Evolutionary conservation across 1,140 invertebrate genomes (phyloP).

Genomic region (Drosophila guanche): DNA sequence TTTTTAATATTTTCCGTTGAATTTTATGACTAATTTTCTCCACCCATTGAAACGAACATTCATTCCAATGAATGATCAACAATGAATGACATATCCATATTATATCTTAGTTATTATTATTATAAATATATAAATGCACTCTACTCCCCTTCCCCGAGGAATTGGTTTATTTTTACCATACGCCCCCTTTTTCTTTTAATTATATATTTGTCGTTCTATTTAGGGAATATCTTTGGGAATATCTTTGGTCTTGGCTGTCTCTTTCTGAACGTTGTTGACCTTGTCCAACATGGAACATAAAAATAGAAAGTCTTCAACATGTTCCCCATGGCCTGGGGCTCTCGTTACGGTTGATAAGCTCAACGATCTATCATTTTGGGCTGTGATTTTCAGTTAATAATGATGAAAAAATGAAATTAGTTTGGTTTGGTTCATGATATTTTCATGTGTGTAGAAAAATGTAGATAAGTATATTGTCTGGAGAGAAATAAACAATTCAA

Average conservation of each 20-base stretch:
- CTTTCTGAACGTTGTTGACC: constrained; percentile 15
- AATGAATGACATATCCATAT: too few relatives aligned
- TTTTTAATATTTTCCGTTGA: too few relatives aligned
- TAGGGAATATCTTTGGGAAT: too few relatives aligned
- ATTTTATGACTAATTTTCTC: constrained; percentile 35
- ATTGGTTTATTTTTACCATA: too few relatives aligned
- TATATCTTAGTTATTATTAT: too few relatives aligned
- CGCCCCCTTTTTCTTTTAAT: too few relatives aligned
- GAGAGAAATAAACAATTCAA: constrained; percentile 7
- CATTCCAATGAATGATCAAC: too few relatives aligned
- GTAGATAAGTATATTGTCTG: constrained; percentile 8
- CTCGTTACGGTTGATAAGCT: constrained; percentile 37
- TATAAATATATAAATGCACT: too few relatives aligned
- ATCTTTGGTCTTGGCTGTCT: neutral
- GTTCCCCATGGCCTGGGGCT: constrained; percentile 9
- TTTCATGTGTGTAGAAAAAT: constrained; percentile 3
- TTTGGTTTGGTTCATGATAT: neutral
- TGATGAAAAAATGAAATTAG: neutral
- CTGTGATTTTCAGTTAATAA: neutral
- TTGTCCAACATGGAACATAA: constrained; percentile 29
- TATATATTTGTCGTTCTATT: too few relatives aligned
- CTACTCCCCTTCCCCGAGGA: too few relatives aligned
- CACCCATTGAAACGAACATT: constrained; percentile 35
- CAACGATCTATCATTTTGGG: constrained; percentile 26
- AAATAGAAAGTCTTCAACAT: constrained; percentile 48